phyloP scores from a whole-genome alignment of 2,888 invertebrate species.

The Lypha dubia region DNA sequence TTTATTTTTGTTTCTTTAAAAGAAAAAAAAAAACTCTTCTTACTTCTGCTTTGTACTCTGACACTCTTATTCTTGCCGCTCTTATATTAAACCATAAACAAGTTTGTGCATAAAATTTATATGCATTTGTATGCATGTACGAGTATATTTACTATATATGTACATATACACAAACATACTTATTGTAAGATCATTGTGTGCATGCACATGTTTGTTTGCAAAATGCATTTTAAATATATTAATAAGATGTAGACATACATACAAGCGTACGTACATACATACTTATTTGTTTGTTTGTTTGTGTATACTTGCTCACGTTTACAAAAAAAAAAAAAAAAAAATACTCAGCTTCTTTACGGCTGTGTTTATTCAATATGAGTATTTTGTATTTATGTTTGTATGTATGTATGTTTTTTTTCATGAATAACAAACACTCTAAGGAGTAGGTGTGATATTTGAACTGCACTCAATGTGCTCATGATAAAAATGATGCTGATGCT shows the following conservation, averaged over 20 bases:
- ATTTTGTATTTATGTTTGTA: constrained; percentile 16
- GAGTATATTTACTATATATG: not conserved
- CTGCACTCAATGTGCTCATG: constrained; percentile 76
- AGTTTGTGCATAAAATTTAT: too few relatives aligned
- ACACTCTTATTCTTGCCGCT: not conserved
- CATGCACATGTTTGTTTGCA: constrained; percentile 3
- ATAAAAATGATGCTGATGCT: constrained; percentile 46
- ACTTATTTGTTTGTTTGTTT: too few relatives aligned
- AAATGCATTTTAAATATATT: constrained; percentile 18
- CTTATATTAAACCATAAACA: constrained; percentile 34
- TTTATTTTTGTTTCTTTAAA: too few relatives aligned
- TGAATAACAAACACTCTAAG: constrained; percentile 61
- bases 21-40: not conserved
- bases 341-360: not conserved
- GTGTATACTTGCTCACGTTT: too few relatives aligned
- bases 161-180: not conserved
- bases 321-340: too few relatives aligned
- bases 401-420: constrained; percentile 15
- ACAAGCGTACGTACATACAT: not conserved
- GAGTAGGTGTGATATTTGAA: constrained; percentile 79
- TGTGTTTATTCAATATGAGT: constrained; percentile 34
- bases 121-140: not conserved
- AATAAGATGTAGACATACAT: constrained; percentile 17
- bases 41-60: not conserved
- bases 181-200: not conserved